Evolutionary conservation across 2,797 vertebrate species (phyloP).

Genomic region (Staurois parvus): DNA sequence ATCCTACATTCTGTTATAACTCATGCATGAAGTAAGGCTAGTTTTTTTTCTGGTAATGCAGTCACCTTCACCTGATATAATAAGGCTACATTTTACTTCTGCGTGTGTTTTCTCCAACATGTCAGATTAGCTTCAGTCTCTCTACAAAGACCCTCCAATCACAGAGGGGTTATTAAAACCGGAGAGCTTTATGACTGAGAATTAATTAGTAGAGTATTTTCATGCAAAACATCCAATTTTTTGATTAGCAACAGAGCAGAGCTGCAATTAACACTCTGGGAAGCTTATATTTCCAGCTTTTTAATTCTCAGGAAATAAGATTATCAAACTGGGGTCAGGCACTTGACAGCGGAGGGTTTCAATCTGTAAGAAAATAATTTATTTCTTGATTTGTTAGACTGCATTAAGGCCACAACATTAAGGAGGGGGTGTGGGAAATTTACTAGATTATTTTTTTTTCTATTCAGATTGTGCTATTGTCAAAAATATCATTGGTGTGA

Average conservation of each 20-base stretch:
- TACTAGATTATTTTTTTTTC: constrained; percentile 24
- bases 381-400: constrained; percentile 74
- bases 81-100: constrained; percentile 74
- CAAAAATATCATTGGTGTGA: not conserved
- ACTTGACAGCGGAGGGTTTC: constrained; percentile 75
- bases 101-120: constrained; percentile 69
- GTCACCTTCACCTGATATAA: constrained; percentile 68
- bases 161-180: constrained; percentile 83
- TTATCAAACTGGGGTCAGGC: constrained; percentile 81
- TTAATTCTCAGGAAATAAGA: constrained; percentile 83
- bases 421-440: constrained; percentile 23
- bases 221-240: constrained; percentile 86
- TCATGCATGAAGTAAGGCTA: not conserved
- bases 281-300: constrained; percentile 80
- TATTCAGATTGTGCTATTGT: constrained; percentile 4
- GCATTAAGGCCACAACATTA: constrained; percentile 63
- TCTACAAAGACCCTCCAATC: constrained; percentile 83
- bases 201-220: constrained; percentile 86
- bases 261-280: constrained; percentile 82
- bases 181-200: constrained; percentile 80
- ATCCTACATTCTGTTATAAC: not conserved
- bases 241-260: constrained; percentile 83
- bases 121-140: constrained; percentile 73
- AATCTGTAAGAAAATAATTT: constrained; percentile 70
- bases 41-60: constrained; percentile 57